Evolutionary conservation across 2,113 vertebrate species (phyloP).

Genomic region (Strigops habroptila): DNA sequence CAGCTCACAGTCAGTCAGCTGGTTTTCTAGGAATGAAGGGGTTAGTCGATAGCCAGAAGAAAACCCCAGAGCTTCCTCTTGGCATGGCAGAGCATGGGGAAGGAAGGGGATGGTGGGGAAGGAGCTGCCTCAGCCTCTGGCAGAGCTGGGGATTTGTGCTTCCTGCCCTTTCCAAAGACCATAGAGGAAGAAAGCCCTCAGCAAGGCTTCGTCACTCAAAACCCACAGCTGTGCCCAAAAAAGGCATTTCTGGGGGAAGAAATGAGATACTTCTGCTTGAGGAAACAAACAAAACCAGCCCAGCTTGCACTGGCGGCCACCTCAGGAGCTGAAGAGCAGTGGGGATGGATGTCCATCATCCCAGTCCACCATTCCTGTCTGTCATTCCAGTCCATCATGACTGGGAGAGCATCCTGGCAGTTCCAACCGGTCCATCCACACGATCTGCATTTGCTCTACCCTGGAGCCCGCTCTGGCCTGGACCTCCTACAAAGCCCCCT

Average conservation of each 20-base stretch:
- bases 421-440: neutral
- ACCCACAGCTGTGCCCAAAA: neutral
- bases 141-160: neutral
- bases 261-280: neutral
- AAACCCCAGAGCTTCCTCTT: neutral
- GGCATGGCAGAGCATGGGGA: neutral
- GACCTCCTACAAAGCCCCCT: neutral
- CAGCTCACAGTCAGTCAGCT: fast-evolving
- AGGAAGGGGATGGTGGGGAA: neutral
- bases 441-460: neutral
- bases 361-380: too few species aligned
- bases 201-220: neutral
- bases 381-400: neutral
- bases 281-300: neutral
- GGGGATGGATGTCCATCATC: neutral
- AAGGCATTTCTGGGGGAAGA: neutral
- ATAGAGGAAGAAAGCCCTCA: fast-evolving
- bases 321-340: fast-evolving
- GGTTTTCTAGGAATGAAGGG: neutral
- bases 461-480: fast-evolving
- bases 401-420: neutral
- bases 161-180: neutral
- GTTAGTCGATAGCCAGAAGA: neutral
- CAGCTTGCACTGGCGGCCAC: fast-evolving
- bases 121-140: neutral